These are phyloP conservation scores for Ornithoptera priamus DNA, from an alignment of 2,888 invertebrate genomes.

Conservation along the genomic window DNA sequence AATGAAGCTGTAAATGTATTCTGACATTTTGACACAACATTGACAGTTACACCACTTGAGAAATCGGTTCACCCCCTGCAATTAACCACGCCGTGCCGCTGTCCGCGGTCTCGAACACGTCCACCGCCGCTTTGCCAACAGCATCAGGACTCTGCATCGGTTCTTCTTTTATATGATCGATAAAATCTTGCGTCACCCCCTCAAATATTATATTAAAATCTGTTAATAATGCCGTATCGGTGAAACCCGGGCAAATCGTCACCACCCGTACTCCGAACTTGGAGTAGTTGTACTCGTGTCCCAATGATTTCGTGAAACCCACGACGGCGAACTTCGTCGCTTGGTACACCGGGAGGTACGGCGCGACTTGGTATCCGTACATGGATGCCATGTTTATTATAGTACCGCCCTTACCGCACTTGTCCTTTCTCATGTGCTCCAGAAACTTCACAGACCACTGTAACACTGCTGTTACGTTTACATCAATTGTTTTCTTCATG, in stretches of 20 bases:
- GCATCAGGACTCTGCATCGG: constrained; percentile 51
- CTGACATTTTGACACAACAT: too few relatives aligned
- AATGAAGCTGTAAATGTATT: too few relatives aligned
- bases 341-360: constrained; percentile 75
- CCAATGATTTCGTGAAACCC: constrained; percentile 66
- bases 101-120: constrained; percentile 57
- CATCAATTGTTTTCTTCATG: constrained; percentile 46
- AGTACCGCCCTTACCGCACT: constrained; percentile 80
- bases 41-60: background rate
- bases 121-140: constrained; percentile 52
- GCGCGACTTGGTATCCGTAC: constrained; percentile 69
- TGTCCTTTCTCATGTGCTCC: constrained; percentile 79
- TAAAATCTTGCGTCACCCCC: constrained; percentile 37
- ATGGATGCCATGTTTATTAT: constrained; percentile 84
- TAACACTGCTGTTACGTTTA: constrained; percentile 56
- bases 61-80: constrained; percentile 59
- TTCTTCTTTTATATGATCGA: constrained; percentile 37
- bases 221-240: constrained; percentile 37
- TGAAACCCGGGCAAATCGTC: constrained; percentile 72
- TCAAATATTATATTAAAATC: constrained; percentile 34
- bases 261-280: constrained; percentile 58
- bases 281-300: constrained; percentile 56
- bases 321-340: constrained; percentile 77
- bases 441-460: constrained; percentile 76
- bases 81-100: constrained; percentile 78